These are phyloP conservation scores for Ichneumoninae sp. DNA, from an alignment of 2,888 invertebrate species.

Conservation along the genomic window DNA sequence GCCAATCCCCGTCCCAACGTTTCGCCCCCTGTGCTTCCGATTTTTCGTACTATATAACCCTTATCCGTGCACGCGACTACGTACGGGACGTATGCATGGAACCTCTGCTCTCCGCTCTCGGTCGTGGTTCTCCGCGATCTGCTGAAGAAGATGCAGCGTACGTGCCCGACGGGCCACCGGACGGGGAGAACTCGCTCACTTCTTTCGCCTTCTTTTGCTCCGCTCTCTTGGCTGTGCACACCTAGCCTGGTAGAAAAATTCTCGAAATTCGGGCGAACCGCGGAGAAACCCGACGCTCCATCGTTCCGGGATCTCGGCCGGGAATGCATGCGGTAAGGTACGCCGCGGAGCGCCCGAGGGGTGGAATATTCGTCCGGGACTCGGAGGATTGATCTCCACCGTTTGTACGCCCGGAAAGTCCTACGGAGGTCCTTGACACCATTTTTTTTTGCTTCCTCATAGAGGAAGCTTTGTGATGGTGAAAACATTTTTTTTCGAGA, in stretches of 20 bases:
- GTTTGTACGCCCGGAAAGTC: slow-evolving; percentile 7
- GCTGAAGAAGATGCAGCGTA: slow-evolving; percentile 25
- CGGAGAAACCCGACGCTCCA: not conserved
- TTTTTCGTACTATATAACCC: slow-evolving; percentile 33
- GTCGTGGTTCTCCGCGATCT: slow-evolving; percentile 7
- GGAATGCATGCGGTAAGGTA: slow-evolving; percentile 3
- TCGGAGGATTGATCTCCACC: slow-evolving; percentile 31
- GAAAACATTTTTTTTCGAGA: too few relatives aligned
- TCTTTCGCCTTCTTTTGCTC: slow-evolving; percentile 4
- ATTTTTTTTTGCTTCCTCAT: too few relatives aligned
- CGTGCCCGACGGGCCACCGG: slow-evolving; percentile 5
- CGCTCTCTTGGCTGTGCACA: slow-evolving; percentile 28
- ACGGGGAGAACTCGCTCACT: not conserved
- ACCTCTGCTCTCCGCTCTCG: slow-evolving; percentile 10
- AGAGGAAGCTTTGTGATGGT: too few relatives aligned
- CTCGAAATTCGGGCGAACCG: slow-evolving; percentile 33
- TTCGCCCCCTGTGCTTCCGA: slow-evolving; percentile 25
- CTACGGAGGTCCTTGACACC: not conserved
- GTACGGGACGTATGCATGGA: slow-evolving; percentile 19
- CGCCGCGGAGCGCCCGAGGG: too few relatives aligned
- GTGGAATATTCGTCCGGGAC: slow-evolving; percentile 20
- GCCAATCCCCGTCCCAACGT: slow-evolving; percentile 50
- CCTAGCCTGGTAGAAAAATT: slow-evolving; percentile 33
- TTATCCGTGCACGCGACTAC: slow-evolving; percentile 8
- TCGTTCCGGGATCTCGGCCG: not conserved